Base-by-base conservation (phyloP, 2,113 vertebrate species). In the Hepsetus odoe region DNA sequence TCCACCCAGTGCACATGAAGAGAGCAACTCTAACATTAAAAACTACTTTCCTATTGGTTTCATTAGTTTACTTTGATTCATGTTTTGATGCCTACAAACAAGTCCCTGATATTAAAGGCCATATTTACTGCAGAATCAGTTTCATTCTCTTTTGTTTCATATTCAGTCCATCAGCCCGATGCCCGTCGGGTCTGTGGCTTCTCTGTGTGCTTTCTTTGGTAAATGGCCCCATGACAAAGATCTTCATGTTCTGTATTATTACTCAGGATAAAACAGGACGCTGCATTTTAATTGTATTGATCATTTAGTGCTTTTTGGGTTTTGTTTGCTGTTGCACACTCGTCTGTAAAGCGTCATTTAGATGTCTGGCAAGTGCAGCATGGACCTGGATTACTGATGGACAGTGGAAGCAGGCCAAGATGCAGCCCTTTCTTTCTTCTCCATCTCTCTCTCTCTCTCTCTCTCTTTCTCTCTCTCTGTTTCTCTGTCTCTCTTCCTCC, bases 401-500 rank as follows among this genome's bases (percentile, higher is more conserved):
- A 77, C 75, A 82, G 77, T 77, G 55, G 61, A 82, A 76, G 51
- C 69, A 72, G 74, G 69, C 74, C 74, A 70, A 77, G 75, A 77
- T 56, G 74, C 64, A 13, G 32, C 77, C 72, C 69, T 53, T 55
- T 33, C 68, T 55, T 28, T 46, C n/a, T n/a, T n/a, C n/a, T n/a
- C 18, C 30, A 5, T 49, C 20, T 1, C 55, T 9, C 70, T 33
- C 70, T 26, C 33, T n/a, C 69, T 38, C 70, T 5, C 33, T 22
- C 12, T 68, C 46, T 16, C 70, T 74, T 51, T 33, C 46, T 38
- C 13, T 5, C 16, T 53, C 38, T 26, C 35, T 38, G 4, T 9
- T 9, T 46, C 44, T 14, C 44, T 46, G 13, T 46, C 44, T 46
- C 5, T 46, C 14, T 46, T 14, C 18, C 13, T 46, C 2, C 1